A percentile compares a stretch with the other conserved stretches of the same genome.
These are phyloP conservation scores for Takifugu bimaculatus DNA, from an alignment of 2,113 vertebrate species.

Conservation along the genomic window DNA sequence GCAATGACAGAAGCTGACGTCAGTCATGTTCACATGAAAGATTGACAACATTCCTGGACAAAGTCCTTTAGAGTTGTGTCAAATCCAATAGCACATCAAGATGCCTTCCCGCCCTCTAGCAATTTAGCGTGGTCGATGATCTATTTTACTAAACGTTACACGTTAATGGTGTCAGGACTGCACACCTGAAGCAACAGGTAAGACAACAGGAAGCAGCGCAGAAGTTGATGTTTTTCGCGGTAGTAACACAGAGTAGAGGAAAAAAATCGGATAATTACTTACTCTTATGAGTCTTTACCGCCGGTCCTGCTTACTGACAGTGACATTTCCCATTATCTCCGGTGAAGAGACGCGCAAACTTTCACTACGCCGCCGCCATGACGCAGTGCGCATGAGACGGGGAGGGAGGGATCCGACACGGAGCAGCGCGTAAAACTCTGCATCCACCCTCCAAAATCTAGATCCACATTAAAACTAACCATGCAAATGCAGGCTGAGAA, in stretches of 20 bases:
- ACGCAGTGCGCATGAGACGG: slow-evolving; percentile 34
- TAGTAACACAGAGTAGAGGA: neutral
- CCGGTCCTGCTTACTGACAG: neutral
- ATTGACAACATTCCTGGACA: slow-evolving; percentile 3
- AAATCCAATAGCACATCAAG: neutral
- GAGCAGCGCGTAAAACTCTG: neutral
- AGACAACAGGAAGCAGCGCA: slow-evolving; percentile 17
- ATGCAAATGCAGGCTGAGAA: too few relatives aligned
- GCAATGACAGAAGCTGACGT: neutral
- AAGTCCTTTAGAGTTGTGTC: neutral
- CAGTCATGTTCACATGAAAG: neutral
- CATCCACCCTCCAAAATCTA: too few relatives aligned
- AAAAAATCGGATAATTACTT: slow-evolving; percentile 25
- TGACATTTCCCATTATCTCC: slow-evolving; percentile 8
- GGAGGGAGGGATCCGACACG: neutral
- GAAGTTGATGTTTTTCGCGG: too few relatives aligned
- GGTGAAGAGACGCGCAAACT: slow-evolving; percentile 39
- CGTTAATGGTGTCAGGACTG: slow-evolving; percentile 42
- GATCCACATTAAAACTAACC: too few relatives aligned
- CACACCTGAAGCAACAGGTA: slow-evolving; percentile 58
- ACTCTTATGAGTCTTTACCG: neutral
- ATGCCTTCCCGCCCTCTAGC: too few relatives aligned
- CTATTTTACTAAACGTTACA: neutral
- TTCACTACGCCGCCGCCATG: slow-evolving; percentile 23
- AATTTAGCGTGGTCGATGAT: too few relatives aligned